Percentiles rank a stretch among this genome's conserved stretches.
phyloP scores from a whole-genome alignment of 2,888 invertebrate genomes.

The Acronicta psi region DNA sequence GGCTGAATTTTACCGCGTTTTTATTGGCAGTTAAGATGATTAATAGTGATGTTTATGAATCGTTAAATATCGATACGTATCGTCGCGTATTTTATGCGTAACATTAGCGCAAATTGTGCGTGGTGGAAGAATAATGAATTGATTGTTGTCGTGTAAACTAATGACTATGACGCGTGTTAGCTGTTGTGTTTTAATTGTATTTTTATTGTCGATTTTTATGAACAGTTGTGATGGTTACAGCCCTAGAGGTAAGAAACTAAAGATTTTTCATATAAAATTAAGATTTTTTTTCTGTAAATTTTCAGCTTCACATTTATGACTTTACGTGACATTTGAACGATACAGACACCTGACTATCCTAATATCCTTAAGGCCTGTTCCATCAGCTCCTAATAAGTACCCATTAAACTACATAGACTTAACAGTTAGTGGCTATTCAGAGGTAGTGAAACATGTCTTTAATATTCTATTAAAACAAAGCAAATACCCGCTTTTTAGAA shows the following conservation, averaged over 20 bases:
- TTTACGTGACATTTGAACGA: not conserved
- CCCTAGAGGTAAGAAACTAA: conserved; percentile 77
- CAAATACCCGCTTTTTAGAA: too few relatives aligned
- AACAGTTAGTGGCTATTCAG: too few relatives aligned
- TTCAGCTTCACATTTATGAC: not conserved
- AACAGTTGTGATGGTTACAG: conserved; percentile 73
- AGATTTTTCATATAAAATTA: not conserved
- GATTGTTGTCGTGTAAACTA: conserved; percentile 51
- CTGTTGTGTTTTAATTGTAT: conserved; percentile 63
- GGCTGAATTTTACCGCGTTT: conserved; percentile 57
- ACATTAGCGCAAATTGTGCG: conserved; percentile 46
- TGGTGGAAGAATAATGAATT: conserved; percentile 51
- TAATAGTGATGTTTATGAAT: conserved; percentile 62
- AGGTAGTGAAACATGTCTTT: too few relatives aligned
- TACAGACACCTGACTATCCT: too few relatives aligned
- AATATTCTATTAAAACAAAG: too few relatives aligned
- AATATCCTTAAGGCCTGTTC: too few relatives aligned
- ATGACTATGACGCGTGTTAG: conserved; percentile 58
- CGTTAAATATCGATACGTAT: conserved; percentile 53
- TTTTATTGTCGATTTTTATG: conserved; percentile 62
- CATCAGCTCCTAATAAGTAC: too few relatives aligned
- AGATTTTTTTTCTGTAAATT: not conserved
- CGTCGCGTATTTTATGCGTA: conserved; percentile 48
- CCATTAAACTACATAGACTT: too few relatives aligned
- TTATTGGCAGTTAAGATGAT: conserved; percentile 55